Evolutionary conservation across 2,113 vertebrate genomes (phyloP), one percentile per base, ranked within the genome.

Genomic region (Aramus guarauna): DNA sequence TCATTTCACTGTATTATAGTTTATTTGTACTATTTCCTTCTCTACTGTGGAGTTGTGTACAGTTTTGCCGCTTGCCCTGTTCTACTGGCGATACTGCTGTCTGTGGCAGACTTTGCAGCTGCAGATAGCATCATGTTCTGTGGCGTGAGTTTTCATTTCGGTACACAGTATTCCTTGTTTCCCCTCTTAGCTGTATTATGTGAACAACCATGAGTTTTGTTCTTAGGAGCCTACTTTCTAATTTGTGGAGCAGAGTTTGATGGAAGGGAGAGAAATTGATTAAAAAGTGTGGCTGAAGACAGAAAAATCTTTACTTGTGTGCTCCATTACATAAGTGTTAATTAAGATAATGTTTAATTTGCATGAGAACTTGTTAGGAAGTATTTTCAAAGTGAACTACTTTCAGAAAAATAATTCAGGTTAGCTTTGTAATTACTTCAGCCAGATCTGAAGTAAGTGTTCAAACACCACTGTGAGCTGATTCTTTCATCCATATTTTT

Each of bases 261-360:
- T 39, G 55, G 22, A 55, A 29, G 11, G 27, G 12, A 79, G 48
- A 73, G 36, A 83, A 85, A 67, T 2, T 15, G 11, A 56, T 86
- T 55, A 5, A 55, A 39, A 75, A 81, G 16, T 59, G 15, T 0
- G 1, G 8, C 52, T 60, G 75, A 85, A 60, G 58, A 68, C 43
- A 90, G 47, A 55, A 88, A 62, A 77, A 45, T 36, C 16, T 89
- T 77, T 67, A 36, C 27, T 43, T 27, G 4, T 84, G 39, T 45
- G 41, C 22, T 81, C 9, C 16, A 1, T 79, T 94, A 23, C 6
- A 2, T 11, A 55, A 45, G 13, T 0, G 0, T 60, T 73, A 60
- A 56, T 79, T 76, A 45, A 43, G 52, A 23, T 74, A 50, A 68
- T 27, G 5, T 47, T 3, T 21, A 16, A 47, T 63, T 68, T 85